phyloP scores from a whole-genome alignment of 2,797 vertebrate genomes.

The Neosilurus mollespiculum region DNA sequence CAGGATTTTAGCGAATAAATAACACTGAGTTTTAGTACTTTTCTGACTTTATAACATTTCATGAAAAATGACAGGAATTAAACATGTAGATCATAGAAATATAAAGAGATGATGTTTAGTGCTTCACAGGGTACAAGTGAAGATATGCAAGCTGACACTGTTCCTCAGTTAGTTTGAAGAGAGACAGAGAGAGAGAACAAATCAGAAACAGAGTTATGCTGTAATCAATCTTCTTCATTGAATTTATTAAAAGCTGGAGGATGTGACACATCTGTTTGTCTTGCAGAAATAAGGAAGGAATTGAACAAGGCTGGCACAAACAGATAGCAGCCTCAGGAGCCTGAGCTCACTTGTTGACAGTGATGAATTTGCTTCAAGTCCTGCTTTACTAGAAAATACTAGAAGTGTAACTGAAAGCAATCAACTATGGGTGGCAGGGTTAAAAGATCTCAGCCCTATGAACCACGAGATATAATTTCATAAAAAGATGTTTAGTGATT shows the following conservation, averaged over 20 bases:
- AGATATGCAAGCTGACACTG: neutral
- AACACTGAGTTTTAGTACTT: neutral
- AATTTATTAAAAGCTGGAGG: neutral
- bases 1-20: neutral
- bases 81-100: neutral
- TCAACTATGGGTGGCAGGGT: no score
- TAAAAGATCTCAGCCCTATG: no score
- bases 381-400: slow-evolving; percentile 36
- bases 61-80: neutral
- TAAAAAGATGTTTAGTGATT: no score
- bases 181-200: neutral
- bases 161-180: neutral
- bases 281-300: neutral
- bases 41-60: neutral
- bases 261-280: neutral
- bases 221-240: neutral
- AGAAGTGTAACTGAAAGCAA: no score
- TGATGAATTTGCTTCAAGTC: slow-evolving; percentile 39
- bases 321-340: slow-evolving; percentile 4
- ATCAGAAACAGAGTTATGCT: neutral
- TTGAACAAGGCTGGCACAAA: slow-evolving; percentile 11
- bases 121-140: neutral
- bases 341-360: neutral
- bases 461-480: no score
- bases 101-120: neutral